Evolutionary conservation across 2,888 invertebrate genomes (phyloP), one percentile per base, ranked within the genome.

Genomic region (Cecidostiba fungosa): DNA sequence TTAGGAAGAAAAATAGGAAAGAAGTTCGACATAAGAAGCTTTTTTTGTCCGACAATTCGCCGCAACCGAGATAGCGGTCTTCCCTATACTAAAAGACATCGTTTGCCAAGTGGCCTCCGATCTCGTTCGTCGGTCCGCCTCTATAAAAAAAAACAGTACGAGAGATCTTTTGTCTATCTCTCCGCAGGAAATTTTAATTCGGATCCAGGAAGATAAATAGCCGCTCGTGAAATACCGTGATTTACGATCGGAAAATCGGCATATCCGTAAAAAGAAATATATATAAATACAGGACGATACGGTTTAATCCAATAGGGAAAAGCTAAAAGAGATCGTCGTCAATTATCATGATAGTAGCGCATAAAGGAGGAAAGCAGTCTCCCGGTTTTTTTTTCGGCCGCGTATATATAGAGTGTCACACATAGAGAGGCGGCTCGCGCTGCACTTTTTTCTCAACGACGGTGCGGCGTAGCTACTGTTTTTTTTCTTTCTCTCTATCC

Each of bases 401-500:
- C 39, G 12, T 43, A 32, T 32, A 32, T 32, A 32, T 10, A n/a
- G 54, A 54, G 54, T 54, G 54, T 54, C 54, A n/a, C 19, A 2
- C 54, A n/a, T n/a, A n/a, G n/a, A n/a, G 54, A 54, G 54, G 54
- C 54, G 54, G 54, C 54, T 54, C 54, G 54, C 54, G 54, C 19
- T 54, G 54, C 54, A 54, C 54, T 54, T 54, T 54, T 54, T 54
- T 54, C 54, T 54, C 54, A n/a, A 54, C 54, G 54, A 54, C 8
- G 19, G 16, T 3, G 32, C 8, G 19, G 12, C 66, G 36, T n/a
- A n/a, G 70, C 70, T 12, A 29, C n/a, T n/a, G n/a, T 69, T 16
- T 14, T 14, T 32, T n/a, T 50, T 43, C 79, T 29, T 16, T 36
- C 14, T 70, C 76, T 84, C 23, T 79, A 16, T 26, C 32, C 69